Base-by-base conservation (phyloP, 2,113 vertebrate genomes). In the Catharus bicknelli region DNA sequence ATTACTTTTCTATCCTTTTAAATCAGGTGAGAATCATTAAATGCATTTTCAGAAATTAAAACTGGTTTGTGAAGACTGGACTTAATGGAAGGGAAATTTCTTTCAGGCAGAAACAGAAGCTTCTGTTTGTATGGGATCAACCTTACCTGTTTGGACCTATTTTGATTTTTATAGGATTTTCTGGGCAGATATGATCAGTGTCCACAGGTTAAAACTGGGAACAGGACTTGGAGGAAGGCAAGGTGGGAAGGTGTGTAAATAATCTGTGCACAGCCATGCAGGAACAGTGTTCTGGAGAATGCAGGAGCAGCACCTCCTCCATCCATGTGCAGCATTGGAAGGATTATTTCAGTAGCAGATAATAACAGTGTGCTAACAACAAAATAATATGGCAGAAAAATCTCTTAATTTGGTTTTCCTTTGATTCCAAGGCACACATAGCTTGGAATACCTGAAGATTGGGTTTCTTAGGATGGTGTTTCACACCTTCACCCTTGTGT, bases 301-400 rank as follows among this genome's bases (percentile, higher is more conserved):
- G 43, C 25, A 66, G 55, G 61, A 43, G 25, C 34, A 40, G 5
- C 10, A 7, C 19, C 30, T 63, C 27, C 36, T 57, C 16, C 53
- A 32, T 30, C 27, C 43, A 12, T 0, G 0, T 9, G 10, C 9
- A 43, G n/a, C 30, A 10, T 6, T 23, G 15, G 9, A n/a, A 73
- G 18, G 27, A 3, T 72, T 43, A 16, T 57, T 76, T 36, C 38
- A 30, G 15, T 4, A 40, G 27, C 8, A 66, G 7, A 3, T 34
- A 47, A 14, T 13, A 19, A 11, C 26, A 17, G 12, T n/a, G 6
- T 34, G 11, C 38, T 74, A n/a, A 48, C 12, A 50, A 54, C 32
- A 69, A 58, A 17, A 40, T 9, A n/a, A 7, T 32, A 22, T 7
- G 34, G 19, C 16, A 64, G 64, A 27, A 22, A 79, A 82, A 55